A percentile compares a stretch with the other conserved stretches of the same genome.
Conservation (phyloP, 2,888 invertebrate genomes). For the Barypeithes pellucidus region DNA sequence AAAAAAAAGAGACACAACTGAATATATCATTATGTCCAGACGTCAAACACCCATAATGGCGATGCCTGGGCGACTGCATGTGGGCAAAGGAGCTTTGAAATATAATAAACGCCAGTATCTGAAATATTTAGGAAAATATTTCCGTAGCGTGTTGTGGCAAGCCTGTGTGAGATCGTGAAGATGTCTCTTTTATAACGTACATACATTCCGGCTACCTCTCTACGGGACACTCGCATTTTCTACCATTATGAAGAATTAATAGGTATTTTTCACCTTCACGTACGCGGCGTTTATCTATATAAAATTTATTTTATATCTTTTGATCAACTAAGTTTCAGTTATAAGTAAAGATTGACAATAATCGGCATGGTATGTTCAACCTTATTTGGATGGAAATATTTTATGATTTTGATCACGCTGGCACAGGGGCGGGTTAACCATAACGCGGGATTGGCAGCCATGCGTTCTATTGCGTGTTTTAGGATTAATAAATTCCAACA, state of each 20-base stretch:
- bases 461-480: too few species aligned
- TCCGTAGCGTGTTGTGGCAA: conserved; percentile 63
- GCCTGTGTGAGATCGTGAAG: conserved; percentile 52
- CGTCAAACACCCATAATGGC: conserved; percentile 3
- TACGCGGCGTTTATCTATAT: conserved; percentile 13
- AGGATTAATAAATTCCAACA: too few species aligned
- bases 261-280: conserved; percentile 42
- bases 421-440: too few species aligned
- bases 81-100: conserved; percentile 41
- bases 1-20: not conserved
- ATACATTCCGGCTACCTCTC: conserved; percentile 60
- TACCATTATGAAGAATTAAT: conserved; percentile 46
- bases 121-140: conserved; percentile 65
- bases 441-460: too few species aligned
- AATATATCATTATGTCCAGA: not conserved
- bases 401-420: too few species aligned
- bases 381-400: too few species aligned
- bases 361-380: too few species aligned
- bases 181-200: conserved; percentile 61
- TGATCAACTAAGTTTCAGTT: not conserved
- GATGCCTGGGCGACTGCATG: conserved; percentile 35
- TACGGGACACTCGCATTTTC: conserved; percentile 56
- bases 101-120: conserved; percentile 57
- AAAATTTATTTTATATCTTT: conserved; percentile 19
- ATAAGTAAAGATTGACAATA: not conserved